Conservation (phyloP, 2,797 vertebrate genomes). For the Holocentrus rufus region DNA sequence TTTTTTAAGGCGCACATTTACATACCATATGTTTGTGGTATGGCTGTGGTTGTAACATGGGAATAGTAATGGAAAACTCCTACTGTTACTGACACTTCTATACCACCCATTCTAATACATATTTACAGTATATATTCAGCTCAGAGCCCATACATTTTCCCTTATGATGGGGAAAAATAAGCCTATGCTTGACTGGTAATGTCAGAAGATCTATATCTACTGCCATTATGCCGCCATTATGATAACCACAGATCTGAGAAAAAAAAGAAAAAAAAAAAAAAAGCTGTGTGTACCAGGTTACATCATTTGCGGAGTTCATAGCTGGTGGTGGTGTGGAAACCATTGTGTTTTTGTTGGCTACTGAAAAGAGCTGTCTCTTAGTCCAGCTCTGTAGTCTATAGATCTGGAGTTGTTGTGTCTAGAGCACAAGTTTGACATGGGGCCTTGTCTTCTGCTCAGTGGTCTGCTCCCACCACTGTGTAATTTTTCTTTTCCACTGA, state of each 20-base stretch:
- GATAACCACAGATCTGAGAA: slow-evolving; percentile 40
- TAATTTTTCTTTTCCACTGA: slow-evolving; percentile 24
- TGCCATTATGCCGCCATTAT: slow-evolving; percentile 27
- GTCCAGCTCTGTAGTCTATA: slow-evolving; percentile 35
- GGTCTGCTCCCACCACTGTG: slow-evolving; percentile 33
- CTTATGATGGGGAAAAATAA: background rate
- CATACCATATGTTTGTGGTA: slow-evolving; percentile 75
- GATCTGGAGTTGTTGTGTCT: slow-evolving; percentile 38
- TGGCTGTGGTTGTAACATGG: slow-evolving; percentile 40
- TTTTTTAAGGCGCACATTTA: slow-evolving; percentile 61
- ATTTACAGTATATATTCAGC: slow-evolving; percentile 29
- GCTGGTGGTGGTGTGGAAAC: slow-evolving; percentile 28
- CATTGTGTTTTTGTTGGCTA: slow-evolving; percentile 45
- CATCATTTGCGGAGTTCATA: slow-evolving; percentile 16
- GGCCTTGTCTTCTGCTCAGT: slow-evolving; percentile 5
- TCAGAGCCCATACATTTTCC: slow-evolving; percentile 11
- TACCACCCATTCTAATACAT: slow-evolving; percentile 38
- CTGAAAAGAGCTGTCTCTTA: slow-evolving; percentile 3
- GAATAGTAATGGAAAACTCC: slow-evolving; percentile 46
- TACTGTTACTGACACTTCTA: slow-evolving; percentile 50
- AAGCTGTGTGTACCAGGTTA: background rate
- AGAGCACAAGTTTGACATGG: slow-evolving; percentile 21
- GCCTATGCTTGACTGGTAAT: background rate
- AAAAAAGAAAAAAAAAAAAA: background rate
- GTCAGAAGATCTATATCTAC: slow-evolving; percentile 3